Base-by-base conservation (phyloP, 2,113 vertebrate species). In the Clinocottus analis region DNA sequence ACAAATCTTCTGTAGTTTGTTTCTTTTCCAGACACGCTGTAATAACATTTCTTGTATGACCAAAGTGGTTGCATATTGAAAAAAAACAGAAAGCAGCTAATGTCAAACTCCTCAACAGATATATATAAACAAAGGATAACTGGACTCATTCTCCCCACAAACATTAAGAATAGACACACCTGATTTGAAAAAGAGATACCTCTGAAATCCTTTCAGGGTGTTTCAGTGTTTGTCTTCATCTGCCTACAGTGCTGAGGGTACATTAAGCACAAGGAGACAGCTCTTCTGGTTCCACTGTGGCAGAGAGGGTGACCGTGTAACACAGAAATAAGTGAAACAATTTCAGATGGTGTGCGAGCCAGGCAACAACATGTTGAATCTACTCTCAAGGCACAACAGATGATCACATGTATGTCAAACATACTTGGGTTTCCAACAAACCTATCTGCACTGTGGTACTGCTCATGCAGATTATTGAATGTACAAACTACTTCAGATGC, bases 11-110 rank as follows among this genome's bases (percentile, higher is more conserved):
- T 83, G 84, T 85, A n/a, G 45, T 96, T 96, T 77, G 43, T 96
- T 96, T 90, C 77, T 85, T 96, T 95, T 95, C 96, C 94, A 96
- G 95, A 97, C 95, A 96, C 92, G 92, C 82, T 60, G 77, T 86
- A 82, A 71, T 82, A 85, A 90, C 79, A 85, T 96, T 95, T 96
- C 96, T 96, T 96, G 93, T 94, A 95, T 96, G 96, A 97, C 72
- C 95, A 92, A 97, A 98, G 97, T 99, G 97, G 97, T 99, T 99
- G 97, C 98, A 99, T 99, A 99, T 98, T 97, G 76, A 86, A 97
- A 58, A 97, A 58, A 97, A 98, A 98, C 96, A 96, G 96, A 96
- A 99, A 98, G 97, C 98, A 98, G 96, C 97, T 98, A 99, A 97
- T 94, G 95, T 89, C 79, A 90, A 90, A 91, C 95, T 96, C 96